Base-by-base conservation (phyloP, 2,113 vertebrate species). In the Gasterosteus aculeatus region DNA sequence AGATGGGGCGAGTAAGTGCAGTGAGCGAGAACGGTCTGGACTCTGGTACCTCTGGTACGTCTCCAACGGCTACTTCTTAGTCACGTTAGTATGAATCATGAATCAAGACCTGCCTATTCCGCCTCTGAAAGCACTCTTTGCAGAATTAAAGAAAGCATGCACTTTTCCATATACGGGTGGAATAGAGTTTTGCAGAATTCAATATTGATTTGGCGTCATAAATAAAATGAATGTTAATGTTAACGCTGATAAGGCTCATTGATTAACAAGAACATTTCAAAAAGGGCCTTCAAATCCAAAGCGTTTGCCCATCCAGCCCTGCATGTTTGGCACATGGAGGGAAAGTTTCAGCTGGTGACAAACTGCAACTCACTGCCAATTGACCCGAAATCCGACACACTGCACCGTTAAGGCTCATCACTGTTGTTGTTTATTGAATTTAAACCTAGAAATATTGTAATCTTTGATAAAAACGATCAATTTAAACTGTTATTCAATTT, bases 401-500 rank as follows among this genome's bases (percentile, higher is more conserved):
- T 53, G n/a, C 51, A 22, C 51, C 51, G 22, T 53, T 22, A 38
- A 56, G 69, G 69, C 62, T 67, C 62, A 57, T 47, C 11, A 7
- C 31, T 22, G 31, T 47, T 7, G 1, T 22, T 11, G 7, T 63
- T 57, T 5, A 15, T 63, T 10, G 0, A 39, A 58, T 77, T 69
- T 77, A 4, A 44, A 54, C 41, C 16, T 10, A 22, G 44, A 75
- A 57, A 56, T 26, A 47, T 7, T 16, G 16, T 5, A 1, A 3
- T 39, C 14, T 46, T 46, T 68, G 65, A 44, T 3, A 5, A 71
- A 72, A 47, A 44, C 22, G 5, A 69, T 60, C 16, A 59, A 38
- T 57, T 49, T 19, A 19, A 56, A 15, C 1, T 26, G 18, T 63
- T 51, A 41, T 57, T 35, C 18, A 22, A 33, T 56, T 31, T 39